phyloP scores from a whole-genome alignment of 1,140 invertebrate species.

The Zaprionus lachaisei region DNA sequence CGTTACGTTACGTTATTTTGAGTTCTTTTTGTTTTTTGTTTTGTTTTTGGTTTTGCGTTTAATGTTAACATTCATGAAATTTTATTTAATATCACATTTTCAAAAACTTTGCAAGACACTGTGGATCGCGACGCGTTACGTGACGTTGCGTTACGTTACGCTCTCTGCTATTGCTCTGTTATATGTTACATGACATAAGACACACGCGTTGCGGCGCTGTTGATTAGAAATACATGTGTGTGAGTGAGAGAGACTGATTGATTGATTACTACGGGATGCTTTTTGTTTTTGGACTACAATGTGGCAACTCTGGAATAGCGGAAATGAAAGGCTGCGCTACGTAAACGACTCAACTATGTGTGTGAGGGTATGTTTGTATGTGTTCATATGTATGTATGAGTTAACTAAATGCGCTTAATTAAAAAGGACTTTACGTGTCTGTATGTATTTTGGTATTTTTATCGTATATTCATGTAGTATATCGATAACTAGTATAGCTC shows the following conservation, averaged over 20 bases:
- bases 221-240: not conserved
- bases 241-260: not conserved
- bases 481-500: not conserved
- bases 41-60: not conserved
- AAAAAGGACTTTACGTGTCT: not conserved
- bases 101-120: conserved; percentile 2
- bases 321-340: not conserved
- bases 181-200: conserved; percentile 4
- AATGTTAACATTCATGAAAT: conserved; percentile 14
- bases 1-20: conserved; percentile 27
- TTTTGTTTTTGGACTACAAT: not conserved
- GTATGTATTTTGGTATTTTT: not conserved
- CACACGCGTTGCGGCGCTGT: conserved; percentile 1
- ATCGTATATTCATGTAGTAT: not conserved
- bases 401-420: conserved; percentile 3
- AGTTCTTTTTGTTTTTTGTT: not conserved
- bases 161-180: conserved; percentile 1
- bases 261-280: not conserved
- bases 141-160: not conserved
- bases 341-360: not conserved
- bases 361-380: conserved; percentile 3
- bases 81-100: conserved; percentile 11
- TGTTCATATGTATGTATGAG: not conserved
- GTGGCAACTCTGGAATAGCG: conserved; percentile 8
- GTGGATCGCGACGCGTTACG: conserved; percentile 1